Percentiles rank a stretch among this genome's conserved stretches.
Evolutionary conservation across 2,797 vertebrate species (phyloP).

Genomic region (Poecile montanus): DNA sequence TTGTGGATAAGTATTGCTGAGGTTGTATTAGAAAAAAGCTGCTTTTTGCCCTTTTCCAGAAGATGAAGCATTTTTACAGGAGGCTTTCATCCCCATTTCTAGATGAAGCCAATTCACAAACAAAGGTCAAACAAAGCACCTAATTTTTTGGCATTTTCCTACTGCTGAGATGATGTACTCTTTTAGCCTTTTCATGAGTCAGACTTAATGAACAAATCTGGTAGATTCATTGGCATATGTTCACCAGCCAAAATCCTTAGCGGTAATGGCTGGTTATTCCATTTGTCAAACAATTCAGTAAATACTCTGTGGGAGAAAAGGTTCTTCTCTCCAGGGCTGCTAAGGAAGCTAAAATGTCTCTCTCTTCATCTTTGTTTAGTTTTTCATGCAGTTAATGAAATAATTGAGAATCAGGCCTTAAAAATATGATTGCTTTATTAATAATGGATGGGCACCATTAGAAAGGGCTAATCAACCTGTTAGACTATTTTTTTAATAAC

Average conservation of each 20-base stretch:
- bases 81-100: neutral
- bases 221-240: neutral
- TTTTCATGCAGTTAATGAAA: slow-evolving; percentile 44
- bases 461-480: slow-evolving; percentile 46
- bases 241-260: neutral
- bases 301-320: neutral
- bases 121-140: slow-evolving; percentile 17
- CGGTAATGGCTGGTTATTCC: neutral
- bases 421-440: slow-evolving; percentile 44
- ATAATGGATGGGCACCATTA: slow-evolving; percentile 40
- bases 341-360: slow-evolving; percentile 24
- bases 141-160: slow-evolving; percentile 13
- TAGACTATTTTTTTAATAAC: slow-evolving; percentile 24
- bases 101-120: neutral
- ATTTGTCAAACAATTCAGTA: neutral
- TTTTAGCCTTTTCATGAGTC: neutral
- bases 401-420: slow-evolving; percentile 33
- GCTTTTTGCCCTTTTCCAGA: neutral
- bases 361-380: slow-evolving; percentile 25
- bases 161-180: neutral
- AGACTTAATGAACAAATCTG: slow-evolving; percentile 11
- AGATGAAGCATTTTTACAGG: neutral
- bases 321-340: neutral
- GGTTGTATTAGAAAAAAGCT: neutral
- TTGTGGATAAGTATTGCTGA: neutral